Percentiles rank a stretch among this genome's conserved stretches.
Conservation (phyloP, 1,140 invertebrate species). For the Panonychus citri region DNA sequence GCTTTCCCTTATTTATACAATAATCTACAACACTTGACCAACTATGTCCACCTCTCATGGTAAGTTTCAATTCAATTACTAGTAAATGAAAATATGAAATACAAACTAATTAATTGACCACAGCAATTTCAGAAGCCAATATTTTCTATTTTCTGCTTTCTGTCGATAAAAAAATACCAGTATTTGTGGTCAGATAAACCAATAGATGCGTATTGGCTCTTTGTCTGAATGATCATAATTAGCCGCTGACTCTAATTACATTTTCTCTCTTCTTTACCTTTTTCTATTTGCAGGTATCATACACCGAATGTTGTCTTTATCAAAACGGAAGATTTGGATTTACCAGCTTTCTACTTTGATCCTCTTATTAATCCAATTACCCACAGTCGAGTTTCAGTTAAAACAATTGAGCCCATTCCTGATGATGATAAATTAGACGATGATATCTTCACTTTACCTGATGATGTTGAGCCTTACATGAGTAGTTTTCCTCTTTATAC, state of each 20-base stretch:
- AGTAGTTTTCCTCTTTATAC: slow-evolving; percentile 87
- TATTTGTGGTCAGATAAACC: background rate
- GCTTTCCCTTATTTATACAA: slow-evolving; percentile 99
- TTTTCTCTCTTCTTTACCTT: background rate
- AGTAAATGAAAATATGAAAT: too few species aligned
- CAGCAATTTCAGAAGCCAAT: too few species aligned
- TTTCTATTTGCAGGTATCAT: slow-evolving; percentile 56
- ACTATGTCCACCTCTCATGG: slow-evolving; percentile 69
- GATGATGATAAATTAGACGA: slow-evolving; percentile 30
- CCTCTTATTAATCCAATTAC: slow-evolving; percentile 97
- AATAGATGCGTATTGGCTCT: background rate
- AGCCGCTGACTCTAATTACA: slow-evolving; percentile 7
- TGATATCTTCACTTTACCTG: slow-evolving; percentile 80
- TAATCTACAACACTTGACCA: slow-evolving; percentile 69
- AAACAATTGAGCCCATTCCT: slow-evolving; percentile 44
- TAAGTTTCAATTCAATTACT: slow-evolving; percentile 29
- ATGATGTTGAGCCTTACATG: slow-evolving; percentile 70
- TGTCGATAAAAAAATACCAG: too few species aligned
- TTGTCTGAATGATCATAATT: background rate
- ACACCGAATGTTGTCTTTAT: slow-evolving; percentile 97
- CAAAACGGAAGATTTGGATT: slow-evolving; percentile 99
- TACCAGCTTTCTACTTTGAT: slow-evolving; percentile 99
- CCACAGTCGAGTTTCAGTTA: slow-evolving; percentile 58
- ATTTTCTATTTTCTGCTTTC: background rate
- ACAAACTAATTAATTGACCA: too few species aligned